These are phyloP conservation scores for Leptopilina syphax DNA, from an alignment of 2,888 invertebrate species.

Conservation along the genomic window DNA sequence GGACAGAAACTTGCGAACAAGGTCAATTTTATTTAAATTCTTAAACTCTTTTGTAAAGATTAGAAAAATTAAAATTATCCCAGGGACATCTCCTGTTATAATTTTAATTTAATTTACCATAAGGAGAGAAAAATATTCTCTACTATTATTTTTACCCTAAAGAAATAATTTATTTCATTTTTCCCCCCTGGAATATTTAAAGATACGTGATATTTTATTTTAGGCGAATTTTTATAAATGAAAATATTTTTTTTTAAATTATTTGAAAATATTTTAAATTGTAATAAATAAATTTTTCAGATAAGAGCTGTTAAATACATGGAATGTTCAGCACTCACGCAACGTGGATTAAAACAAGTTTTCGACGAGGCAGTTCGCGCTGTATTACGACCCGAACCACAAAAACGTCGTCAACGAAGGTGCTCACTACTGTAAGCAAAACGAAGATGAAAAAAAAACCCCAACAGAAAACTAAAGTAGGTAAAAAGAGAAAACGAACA, in stretches of 20 bases:
- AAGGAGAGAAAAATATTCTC: too few relatives aligned
- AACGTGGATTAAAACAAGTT: slow-evolving; percentile 97
- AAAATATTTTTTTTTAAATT: too few relatives aligned
- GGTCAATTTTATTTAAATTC: slow-evolving; percentile 58
- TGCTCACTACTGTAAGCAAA: slow-evolving; percentile 86
- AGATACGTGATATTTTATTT: too few relatives aligned
- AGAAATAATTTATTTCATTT: too few relatives aligned
- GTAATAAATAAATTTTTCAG: slow-evolving; percentile 64
- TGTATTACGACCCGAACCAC: slow-evolving; percentile 97
- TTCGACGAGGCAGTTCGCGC: slow-evolving; percentile 99
- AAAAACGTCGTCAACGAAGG: slow-evolving; percentile 95
- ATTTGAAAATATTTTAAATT: neutral
- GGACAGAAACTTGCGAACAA: slow-evolving; percentile 99
- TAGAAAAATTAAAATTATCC: too few relatives aligned
- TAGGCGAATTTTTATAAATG: too few relatives aligned
- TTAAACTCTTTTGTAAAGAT: too few relatives aligned
- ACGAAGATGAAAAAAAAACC: neutral
- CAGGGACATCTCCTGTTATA: too few relatives aligned
- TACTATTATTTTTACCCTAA: too few relatives aligned
- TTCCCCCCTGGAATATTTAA: too few relatives aligned
- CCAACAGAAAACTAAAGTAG: slow-evolving; percentile 19
- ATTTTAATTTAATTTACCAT: too few relatives aligned
- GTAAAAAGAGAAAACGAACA: slow-evolving; percentile 13
- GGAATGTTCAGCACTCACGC: slow-evolving; percentile 99
- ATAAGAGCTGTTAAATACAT: slow-evolving; percentile 99